phyloP scores from a whole-genome alignment of 2,113 vertebrate species.

The Hymenochirus boettgeri region DNA sequence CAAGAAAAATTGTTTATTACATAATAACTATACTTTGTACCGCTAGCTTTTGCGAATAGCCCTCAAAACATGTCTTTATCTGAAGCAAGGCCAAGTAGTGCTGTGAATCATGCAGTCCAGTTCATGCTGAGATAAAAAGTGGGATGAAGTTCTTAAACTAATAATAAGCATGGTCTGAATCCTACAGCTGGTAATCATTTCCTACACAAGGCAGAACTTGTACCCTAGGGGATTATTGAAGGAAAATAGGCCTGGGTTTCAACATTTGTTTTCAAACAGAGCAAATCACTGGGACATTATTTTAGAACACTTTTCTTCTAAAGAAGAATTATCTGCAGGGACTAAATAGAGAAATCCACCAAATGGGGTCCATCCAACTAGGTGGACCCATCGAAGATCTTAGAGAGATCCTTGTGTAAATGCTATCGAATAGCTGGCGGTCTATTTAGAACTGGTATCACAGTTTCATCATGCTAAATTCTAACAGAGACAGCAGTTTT shows the following conservation, averaged over 20 bases:
- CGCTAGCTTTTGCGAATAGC: slow-evolving; percentile 53
- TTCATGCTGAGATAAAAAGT: slow-evolving; percentile 67
- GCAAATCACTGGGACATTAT: slow-evolving; percentile 45
- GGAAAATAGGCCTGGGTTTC: slow-evolving; percentile 63
- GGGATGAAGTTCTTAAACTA: slow-evolving; percentile 70
- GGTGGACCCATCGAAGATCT: slow-evolving; percentile 7
- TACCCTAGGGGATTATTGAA: slow-evolving; percentile 67
- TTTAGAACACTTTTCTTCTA: slow-evolving; percentile 44
- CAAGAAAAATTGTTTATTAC: slow-evolving; percentile 56
- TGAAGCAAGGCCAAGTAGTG: slow-evolving; percentile 63
- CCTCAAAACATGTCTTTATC: slow-evolving; percentile 64
- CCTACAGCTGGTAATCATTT: slow-evolving; percentile 67
- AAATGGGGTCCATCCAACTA: slow-evolving; percentile 13
- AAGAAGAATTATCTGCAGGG: slow-evolving; percentile 43
- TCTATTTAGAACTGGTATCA: neutral
- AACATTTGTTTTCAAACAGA: slow-evolving; percentile 47
- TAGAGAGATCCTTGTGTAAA: slow-evolving; percentile 2
- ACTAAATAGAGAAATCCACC: slow-evolving; percentile 29
- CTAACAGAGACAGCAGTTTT: neutral
- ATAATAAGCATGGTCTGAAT: slow-evolving; percentile 64
- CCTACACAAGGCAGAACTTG: slow-evolving; percentile 54
- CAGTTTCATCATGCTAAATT: neutral
- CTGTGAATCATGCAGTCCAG: slow-evolving; percentile 47
- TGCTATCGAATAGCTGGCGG: neutral
- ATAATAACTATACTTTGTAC: slow-evolving; percentile 67